These are phyloP conservation scores for Atethmia centrago DNA, from an alignment of 2,888 invertebrate genomes.

Conservation along the genomic window DNA sequence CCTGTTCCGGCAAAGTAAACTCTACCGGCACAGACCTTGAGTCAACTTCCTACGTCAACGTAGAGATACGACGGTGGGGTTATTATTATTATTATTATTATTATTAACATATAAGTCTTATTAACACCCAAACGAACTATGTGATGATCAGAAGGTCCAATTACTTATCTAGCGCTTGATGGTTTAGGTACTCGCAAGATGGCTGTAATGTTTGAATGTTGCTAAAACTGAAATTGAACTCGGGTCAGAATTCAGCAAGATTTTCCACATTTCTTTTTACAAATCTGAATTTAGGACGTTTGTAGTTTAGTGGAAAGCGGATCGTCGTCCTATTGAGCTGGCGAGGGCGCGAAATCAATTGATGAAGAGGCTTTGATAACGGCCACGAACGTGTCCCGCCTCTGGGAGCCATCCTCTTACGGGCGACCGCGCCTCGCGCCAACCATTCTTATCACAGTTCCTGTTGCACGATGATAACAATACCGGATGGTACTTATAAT, in stretches of 20 bases:
- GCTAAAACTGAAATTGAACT: not conserved
- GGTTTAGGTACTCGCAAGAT: too few species aligned
- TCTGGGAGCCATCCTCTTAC: slow-evolving; percentile 77
- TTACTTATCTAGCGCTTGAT: too few species aligned
- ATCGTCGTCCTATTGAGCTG: slow-evolving; percentile 74
- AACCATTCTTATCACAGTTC: slow-evolving; percentile 63
- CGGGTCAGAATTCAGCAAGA: not conserved
- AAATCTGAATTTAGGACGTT: slow-evolving; percentile 41
- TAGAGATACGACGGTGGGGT: too few species aligned
- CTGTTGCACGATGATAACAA: slow-evolving; percentile 57
- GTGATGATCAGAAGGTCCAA: not conserved
- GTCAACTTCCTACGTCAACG: too few species aligned
- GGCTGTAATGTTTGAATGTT: too few species aligned
- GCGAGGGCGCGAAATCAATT: slow-evolving; percentile 83
- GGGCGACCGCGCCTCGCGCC: slow-evolving; percentile 35
- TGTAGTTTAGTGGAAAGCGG: slow-evolving; percentile 64
- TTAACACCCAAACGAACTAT: not conserved
- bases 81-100: too few species aligned
- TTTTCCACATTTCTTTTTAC: slow-evolving; percentile 10
- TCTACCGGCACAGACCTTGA: too few species aligned
- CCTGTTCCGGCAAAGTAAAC: too few species aligned
- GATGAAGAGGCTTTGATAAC: slow-evolving; percentile 86
- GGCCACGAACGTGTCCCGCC: slow-evolving; percentile 83
- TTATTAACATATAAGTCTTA: too few species aligned
- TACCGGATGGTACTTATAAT: slow-evolving; percentile 33